Conservation (phyloP, 2,888 invertebrate genomes). For the Drosophila affinis region DNA sequence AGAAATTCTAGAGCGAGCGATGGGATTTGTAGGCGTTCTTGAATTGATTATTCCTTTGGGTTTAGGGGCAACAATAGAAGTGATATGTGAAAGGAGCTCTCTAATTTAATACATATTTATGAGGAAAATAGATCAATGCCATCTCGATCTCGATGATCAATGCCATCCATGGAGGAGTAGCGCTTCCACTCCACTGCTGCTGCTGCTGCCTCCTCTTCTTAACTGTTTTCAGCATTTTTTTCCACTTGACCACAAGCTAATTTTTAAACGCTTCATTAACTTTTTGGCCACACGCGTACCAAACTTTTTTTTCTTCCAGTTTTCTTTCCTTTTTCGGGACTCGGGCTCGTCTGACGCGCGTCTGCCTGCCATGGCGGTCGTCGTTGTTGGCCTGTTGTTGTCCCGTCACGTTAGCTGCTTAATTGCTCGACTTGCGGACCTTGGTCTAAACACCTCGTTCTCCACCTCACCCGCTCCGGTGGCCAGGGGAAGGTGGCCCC, state of each 20-base stretch:
- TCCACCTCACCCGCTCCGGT: conserved; percentile 6
- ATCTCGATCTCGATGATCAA: conserved; percentile 17
- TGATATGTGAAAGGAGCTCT: conserved; percentile 27
- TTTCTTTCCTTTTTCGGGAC: conserved; percentile 29
- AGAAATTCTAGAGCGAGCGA: conserved; percentile 47
- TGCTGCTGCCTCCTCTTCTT: conserved; percentile 9
- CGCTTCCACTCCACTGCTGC: neutral
- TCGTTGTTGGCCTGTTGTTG: conserved; percentile 33
- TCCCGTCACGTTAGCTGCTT: conserved; percentile 59
- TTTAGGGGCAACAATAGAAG: conserved; percentile 22
- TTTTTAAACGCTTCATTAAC: conserved; percentile 80
- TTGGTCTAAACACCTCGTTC: conserved; percentile 69
- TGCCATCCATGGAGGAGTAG: conserved; percentile 1
- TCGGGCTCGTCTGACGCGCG: conserved; percentile 69
- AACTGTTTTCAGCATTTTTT: conserved; percentile 52
- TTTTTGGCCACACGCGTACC: conserved; percentile 81
- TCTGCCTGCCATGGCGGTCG: conserved; percentile 61
- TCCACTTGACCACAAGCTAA: conserved; percentile 58
- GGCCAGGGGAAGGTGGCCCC: conserved; percentile 18
- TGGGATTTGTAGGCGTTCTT: conserved; percentile 69
- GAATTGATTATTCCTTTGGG: conserved; percentile 75
- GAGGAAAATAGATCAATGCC: conserved; percentile 65
- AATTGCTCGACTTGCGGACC: conserved; percentile 53
- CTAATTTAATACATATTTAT: conserved; percentile 76
- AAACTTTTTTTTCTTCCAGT: conserved; percentile 38